Evolutionary conservation across 2,888 invertebrate genomes (phyloP).

Genomic region (Aspidiotus rigidus): DNA sequence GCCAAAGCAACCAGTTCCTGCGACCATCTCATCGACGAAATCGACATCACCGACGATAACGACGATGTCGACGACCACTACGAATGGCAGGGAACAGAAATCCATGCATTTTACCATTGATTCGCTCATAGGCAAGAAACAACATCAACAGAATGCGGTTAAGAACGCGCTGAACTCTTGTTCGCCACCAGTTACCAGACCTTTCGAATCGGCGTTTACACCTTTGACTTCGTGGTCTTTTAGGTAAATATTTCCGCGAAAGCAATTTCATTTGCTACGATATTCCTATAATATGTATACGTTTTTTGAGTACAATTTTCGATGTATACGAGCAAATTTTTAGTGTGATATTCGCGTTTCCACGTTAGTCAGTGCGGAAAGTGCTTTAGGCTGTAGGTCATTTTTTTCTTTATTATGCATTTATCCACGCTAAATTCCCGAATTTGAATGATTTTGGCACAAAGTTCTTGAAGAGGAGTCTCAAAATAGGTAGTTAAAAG

Average conservation of each 20-base stretch:
- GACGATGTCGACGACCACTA: constrained; percentile 38
- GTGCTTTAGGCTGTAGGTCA: background rate
- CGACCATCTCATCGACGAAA: too few relatives aligned
- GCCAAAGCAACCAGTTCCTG: constrained; percentile 3
- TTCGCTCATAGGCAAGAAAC: constrained; percentile 47
- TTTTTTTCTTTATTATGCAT: background rate
- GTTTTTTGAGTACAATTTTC: background rate
- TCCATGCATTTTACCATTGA: constrained; percentile 49
- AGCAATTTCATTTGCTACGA: background rate
- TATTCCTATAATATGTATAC: background rate
- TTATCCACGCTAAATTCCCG: too few relatives aligned
- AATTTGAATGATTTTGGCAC: too few relatives aligned
- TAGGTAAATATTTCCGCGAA: constrained; percentile 21
- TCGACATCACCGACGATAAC: constrained; percentile 37
- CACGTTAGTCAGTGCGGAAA: too few relatives aligned
- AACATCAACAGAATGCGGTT: constrained; percentile 22
- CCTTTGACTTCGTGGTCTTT: constrained; percentile 47
- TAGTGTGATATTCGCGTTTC: too few relatives aligned
- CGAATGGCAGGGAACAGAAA: constrained; percentile 41
- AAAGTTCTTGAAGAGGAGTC: too few relatives aligned
- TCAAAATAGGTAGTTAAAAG: too few relatives aligned
- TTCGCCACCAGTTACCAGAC: constrained; percentile 40
- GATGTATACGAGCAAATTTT: too few relatives aligned
- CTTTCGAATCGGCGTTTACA: constrained; percentile 59
- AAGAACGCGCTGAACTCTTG: constrained; percentile 37